Conservation (phyloP, 2,113 vertebrate species). For the Sinocyclocheilus grahami region DNA sequence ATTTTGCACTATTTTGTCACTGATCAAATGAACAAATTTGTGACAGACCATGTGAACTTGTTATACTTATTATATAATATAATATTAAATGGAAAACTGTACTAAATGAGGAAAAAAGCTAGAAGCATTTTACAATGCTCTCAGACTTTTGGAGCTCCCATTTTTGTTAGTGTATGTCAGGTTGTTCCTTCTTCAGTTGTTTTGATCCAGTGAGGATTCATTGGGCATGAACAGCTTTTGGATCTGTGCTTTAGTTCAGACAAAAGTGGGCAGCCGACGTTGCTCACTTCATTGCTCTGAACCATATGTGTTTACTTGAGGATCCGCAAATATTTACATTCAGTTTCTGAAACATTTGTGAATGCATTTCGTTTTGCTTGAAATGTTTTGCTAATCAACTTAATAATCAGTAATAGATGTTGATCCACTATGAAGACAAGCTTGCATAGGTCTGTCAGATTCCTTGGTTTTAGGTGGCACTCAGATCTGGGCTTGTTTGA, state of each 20-base stretch:
- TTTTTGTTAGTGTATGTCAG: neutral
- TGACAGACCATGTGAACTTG: neutral
- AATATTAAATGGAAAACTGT: too few relatives aligned
- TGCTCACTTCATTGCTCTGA: neutral
- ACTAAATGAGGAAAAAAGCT: too few relatives aligned
- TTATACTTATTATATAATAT: neutral
- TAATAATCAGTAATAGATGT: neutral
- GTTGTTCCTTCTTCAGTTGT: neutral
- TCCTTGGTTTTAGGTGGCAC: neutral
- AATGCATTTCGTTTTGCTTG: neutral
- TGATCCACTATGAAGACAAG: neutral
- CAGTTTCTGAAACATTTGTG: neutral
- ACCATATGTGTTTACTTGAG: neutral
- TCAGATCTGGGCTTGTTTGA: neutral
- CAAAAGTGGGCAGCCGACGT: too few relatives aligned
- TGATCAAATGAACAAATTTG: neutral
- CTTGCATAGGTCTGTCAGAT: neutral
- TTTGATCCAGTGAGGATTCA: neutral
- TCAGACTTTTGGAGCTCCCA: neutral
- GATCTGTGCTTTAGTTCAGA: neutral
- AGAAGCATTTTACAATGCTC: neutral
- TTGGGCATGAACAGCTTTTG: neutral
- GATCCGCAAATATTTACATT: conserved; percentile 10
- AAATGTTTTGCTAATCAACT: neutral
- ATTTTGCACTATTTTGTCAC: neutral